These are phyloP conservation scores for Drosophila nigromelanica DNA, from an alignment of 1,140 invertebrate genomes.

Conservation along the genomic window DNA sequence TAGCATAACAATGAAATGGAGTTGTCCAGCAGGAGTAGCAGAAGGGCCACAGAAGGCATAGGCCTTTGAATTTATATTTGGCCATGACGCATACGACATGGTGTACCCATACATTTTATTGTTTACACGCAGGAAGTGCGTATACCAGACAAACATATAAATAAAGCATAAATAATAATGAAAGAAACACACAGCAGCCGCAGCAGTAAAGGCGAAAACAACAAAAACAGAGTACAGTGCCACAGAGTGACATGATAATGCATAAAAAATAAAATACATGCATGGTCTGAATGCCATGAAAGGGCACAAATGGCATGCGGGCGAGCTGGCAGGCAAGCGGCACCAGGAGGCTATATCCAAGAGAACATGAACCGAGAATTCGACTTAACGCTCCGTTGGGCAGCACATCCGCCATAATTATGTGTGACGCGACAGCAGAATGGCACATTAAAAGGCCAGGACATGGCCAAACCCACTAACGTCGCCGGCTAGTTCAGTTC, in stretches of 20 bases:
- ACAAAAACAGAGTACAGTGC: conserved; percentile 29
- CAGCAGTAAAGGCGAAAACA: conserved; percentile 2
- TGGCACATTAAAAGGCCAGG: conserved; percentile 68
- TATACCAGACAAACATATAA: conserved; percentile 66
- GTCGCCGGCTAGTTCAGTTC: conserved; percentile 23
- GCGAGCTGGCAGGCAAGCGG: not conserved
- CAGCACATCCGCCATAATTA: conserved; percentile 82
- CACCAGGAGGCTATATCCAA: conserved; percentile 13
- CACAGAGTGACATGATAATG: conserved; percentile 72
- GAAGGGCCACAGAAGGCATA: conserved; percentile 57
- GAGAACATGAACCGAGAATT: conserved; percentile 66
- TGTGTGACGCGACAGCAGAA: conserved; percentile 77
- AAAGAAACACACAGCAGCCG: conserved; percentile 56
- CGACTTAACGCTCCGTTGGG: conserved; percentile 78
- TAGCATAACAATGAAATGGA: conserved; percentile 76
- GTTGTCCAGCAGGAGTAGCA: conserved; percentile 34
- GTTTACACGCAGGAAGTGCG: conserved; percentile 72
- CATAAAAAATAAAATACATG: conserved; percentile 81
- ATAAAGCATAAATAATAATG: conserved; percentile 83
- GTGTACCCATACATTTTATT: conserved; percentile 60
- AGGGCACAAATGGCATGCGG: conserved; percentile 56
- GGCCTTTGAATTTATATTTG: conserved; percentile 44
- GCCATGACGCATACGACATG: conserved; percentile 70
- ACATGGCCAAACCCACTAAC: conserved; percentile 3
- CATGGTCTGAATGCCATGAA: conserved; percentile 64